A percentile compares a stretch with the other conserved stretches of the same genome.
Conservation (phyloP, 2,113 vertebrate species). For the Nesospiza acunhae region DNA sequence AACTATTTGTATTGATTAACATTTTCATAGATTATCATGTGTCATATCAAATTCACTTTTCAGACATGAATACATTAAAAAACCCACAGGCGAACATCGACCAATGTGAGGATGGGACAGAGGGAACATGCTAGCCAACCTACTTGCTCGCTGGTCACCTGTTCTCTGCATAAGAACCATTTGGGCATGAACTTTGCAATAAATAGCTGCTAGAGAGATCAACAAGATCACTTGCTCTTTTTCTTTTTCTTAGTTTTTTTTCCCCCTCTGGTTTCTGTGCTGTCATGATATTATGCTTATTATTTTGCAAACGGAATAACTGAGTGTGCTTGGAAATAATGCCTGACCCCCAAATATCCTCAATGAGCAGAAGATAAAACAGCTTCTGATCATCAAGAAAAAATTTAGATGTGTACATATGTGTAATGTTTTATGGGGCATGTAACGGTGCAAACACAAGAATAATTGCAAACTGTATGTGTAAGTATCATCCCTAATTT, state of each 20-base stretch:
- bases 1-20: slow-evolving; percentile 99
- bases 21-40: slow-evolving; percentile 99
- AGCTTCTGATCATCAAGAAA: slow-evolving; percentile 53
- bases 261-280: background rate
- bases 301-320: slow-evolving; percentile 63
- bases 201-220: slow-evolving; percentile 84
- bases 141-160: slow-evolving; percentile 84
- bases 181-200: slow-evolving; percentile 93
- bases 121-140: slow-evolving; percentile 71
- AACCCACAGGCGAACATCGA: slow-evolving; percentile 79
- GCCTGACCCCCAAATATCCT: slow-evolving; percentile 56
- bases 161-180: slow-evolving; percentile 84
- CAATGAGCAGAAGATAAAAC: slow-evolving; percentile 70
- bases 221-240: slow-evolving; percentile 70
- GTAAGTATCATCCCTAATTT: slow-evolving; percentile 77
- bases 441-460: slow-evolving; percentile 61
- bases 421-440: slow-evolving; percentile 20
- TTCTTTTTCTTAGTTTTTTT: slow-evolving; percentile 35
- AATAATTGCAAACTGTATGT: slow-evolving; percentile 74
- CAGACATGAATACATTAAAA: slow-evolving; percentile 92
- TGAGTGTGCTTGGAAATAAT: slow-evolving; percentile 47
- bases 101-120: slow-evolving; percentile 75
- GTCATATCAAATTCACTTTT: slow-evolving; percentile 96
- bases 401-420: background rate
- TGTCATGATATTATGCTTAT: slow-evolving; percentile 50